Evolutionary conservation across 2,797 vertebrate genomes (phyloP).

Genomic region (Neomorphus geoffroyi): DNA sequence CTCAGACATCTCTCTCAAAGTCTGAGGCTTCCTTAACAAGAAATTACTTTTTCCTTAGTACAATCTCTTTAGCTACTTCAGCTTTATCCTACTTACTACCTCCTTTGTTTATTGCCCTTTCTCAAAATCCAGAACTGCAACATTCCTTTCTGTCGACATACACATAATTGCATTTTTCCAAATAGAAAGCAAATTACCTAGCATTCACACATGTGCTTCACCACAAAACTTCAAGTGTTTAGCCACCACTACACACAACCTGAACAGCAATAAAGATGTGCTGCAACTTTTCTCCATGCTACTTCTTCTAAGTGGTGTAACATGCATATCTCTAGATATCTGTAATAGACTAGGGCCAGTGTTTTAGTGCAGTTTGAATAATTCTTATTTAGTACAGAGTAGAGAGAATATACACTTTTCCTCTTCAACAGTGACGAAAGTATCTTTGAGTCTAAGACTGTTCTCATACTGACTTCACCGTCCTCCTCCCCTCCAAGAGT

Average conservation of each 20-base stretch:
- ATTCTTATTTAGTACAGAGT: background rate
- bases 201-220: background rate
- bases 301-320: background rate
- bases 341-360: background rate
- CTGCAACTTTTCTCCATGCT: background rate
- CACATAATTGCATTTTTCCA: background rate
- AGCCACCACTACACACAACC: background rate
- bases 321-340: background rate
- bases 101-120: background rate
- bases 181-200: background rate
- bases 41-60: background rate
- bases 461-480: background rate
- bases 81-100: background rate
- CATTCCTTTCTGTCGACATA: background rate
- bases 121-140: background rate
- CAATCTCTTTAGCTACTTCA: background rate
- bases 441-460: background rate
- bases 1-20: background rate
- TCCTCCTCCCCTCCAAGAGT: fast-evolving
- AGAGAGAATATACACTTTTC: background rate
- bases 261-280: background rate
- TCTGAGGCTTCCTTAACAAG: background rate
- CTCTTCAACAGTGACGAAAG: background rate
- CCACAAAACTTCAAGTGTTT: background rate
- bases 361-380: background rate